Evolutionary conservation across 2,888 invertebrate genomes (phyloP).

Genomic region (Caradrina clavipalpis): DNA sequence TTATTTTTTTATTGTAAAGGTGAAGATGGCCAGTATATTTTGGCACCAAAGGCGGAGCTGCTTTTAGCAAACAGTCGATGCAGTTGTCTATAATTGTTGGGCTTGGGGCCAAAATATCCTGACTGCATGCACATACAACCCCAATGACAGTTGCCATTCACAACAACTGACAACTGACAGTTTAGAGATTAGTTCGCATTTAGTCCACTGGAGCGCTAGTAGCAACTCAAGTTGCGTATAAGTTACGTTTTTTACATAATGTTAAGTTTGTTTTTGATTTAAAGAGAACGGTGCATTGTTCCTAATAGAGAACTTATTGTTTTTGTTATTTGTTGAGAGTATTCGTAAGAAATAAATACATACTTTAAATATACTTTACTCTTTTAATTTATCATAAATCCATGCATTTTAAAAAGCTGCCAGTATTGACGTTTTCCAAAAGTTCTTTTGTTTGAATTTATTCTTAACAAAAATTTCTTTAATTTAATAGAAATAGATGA

Average conservation of each 20-base stretch:
- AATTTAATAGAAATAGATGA: too few relatives aligned
- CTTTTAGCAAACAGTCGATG: background rate
- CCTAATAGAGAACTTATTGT: constrained; percentile 21
- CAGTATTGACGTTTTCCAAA: too few relatives aligned
- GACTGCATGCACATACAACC: background rate
- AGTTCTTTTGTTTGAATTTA: too few relatives aligned
- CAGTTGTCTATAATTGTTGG: too few relatives aligned
- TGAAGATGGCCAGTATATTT: constrained; percentile 1
- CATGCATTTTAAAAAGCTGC: too few relatives aligned
- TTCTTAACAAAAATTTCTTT: too few relatives aligned
- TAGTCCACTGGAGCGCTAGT: background rate
- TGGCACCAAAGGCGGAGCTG: too few relatives aligned
- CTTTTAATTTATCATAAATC: background rate
- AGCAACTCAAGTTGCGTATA: constrained; percentile 11
- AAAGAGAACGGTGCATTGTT: constrained; percentile 16
- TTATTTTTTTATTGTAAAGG: too few relatives aligned
- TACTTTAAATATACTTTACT: background rate
- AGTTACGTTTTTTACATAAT: background rate
- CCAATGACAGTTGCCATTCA: background rate
- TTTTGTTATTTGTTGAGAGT: constrained; percentile 26
- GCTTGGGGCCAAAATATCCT: background rate
- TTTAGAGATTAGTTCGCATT: background rate
- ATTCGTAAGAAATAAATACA: constrained; percentile 37
- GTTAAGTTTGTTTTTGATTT: background rate
- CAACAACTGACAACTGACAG: background rate